Evolutionary conservation across 2,888 invertebrate species (phyloP).

Genomic region (Brenthis ino): DNA sequence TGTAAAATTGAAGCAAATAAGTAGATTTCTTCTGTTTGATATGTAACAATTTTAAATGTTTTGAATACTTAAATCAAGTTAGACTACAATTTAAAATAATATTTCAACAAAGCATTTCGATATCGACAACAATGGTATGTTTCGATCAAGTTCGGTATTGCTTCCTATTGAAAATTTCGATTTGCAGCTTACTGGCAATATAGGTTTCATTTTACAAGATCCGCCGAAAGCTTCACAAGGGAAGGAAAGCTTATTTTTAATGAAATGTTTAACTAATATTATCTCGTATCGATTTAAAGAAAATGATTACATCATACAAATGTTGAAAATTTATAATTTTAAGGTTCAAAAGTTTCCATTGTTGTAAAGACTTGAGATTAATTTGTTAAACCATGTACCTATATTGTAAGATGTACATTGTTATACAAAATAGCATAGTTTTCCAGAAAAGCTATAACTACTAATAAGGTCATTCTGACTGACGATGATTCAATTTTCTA

Average conservation of each 20-base stretch:
- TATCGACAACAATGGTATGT: slow-evolving; percentile 26
- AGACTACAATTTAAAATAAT: slow-evolving; percentile 1
- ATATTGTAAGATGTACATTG: neutral
- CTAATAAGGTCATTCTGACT: neutral
- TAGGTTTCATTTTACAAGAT: slow-evolving; percentile 28
- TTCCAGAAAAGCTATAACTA: neutral
- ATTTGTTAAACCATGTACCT: neutral
- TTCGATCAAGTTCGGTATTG: slow-evolving; percentile 25
- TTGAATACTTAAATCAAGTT: neutral
- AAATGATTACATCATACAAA: too few relatives aligned
- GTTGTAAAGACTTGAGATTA: too few relatives aligned
- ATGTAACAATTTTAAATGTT: neutral
- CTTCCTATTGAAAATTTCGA: slow-evolving; percentile 32
- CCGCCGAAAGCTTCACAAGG: slow-evolving; percentile 16
- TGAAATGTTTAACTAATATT: neutral
- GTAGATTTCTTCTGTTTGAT: neutral
- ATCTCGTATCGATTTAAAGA: neutral
- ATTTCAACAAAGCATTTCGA: slow-evolving; percentile 10
- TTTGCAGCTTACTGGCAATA: slow-evolving; percentile 24
- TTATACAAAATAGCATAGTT: neutral
- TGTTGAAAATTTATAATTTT: too few relatives aligned
- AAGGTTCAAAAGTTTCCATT: too few relatives aligned
- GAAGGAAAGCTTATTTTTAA: neutral
- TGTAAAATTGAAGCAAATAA: too few relatives aligned
- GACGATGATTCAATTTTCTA: neutral